phyloP scores from a whole-genome alignment of 2,888 invertebrate genomes.

The Bembecia ichneumoniformis region DNA sequence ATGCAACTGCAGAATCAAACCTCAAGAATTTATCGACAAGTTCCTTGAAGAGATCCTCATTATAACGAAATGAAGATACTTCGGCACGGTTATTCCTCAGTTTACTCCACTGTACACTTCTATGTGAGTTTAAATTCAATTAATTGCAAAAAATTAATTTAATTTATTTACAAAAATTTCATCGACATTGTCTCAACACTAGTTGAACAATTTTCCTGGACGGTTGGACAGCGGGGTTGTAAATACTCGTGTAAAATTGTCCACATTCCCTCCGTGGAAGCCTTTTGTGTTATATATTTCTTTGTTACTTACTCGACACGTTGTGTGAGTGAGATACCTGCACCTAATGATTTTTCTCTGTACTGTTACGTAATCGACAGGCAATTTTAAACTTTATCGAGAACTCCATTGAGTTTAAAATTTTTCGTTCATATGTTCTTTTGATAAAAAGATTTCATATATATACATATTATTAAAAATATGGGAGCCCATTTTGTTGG shows the following conservation, averaged over 20 bases:
- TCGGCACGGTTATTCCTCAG: no score
- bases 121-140: background rate
- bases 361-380: background rate
- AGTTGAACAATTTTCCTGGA: constrained; percentile 55
- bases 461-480: no score
- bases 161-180: background rate
- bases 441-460: no score
- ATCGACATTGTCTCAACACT: constrained; percentile 32
- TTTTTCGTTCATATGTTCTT: no score
- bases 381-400: background rate
- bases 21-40: no score
- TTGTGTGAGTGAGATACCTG: constrained; percentile 1
- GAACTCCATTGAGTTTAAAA: no score
- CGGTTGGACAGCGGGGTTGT: constrained; percentile 71
- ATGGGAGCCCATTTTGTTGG: no score
- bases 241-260: constrained; percentile 73
- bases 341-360: background rate
- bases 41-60: no score
- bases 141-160: background rate
- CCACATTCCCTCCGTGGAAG: constrained; percentile 63
- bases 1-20: no score
- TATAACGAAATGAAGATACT: no score
- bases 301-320: constrained; percentile 47
- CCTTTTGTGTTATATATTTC: constrained; percentile 68
- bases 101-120: no score